A percentile compares a stretch with the other conserved stretches of the same genome.
phyloP scores from a whole-genome alignment of 2,888 invertebrate species.

The Hoplodrina blanda region DNA sequence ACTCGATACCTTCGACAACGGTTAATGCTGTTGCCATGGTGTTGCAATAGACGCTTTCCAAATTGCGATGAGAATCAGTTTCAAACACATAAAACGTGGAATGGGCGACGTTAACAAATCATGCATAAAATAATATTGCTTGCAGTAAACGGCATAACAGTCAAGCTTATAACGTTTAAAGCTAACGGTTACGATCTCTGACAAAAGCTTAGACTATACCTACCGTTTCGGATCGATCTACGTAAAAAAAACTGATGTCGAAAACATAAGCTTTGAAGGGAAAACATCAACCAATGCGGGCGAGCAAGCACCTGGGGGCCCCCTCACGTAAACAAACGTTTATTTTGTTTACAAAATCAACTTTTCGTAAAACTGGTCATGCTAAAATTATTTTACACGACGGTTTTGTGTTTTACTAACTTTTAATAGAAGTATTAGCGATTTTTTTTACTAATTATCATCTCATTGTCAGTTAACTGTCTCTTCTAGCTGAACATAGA shows the following conservation, averaged over 20 bases:
- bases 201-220: neutral
- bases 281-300: conserved; percentile 21
- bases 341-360: conserved; percentile 41
- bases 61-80: conserved; percentile 52
- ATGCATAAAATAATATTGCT: neutral
- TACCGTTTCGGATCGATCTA: neutral
- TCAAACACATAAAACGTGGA: conserved; percentile 11
- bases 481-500: neutral
- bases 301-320: conserved; percentile 49
- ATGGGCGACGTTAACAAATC: neutral
- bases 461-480: neutral
- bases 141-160: neutral
- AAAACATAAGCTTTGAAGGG: conserved; percentile 21
- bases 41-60: conserved; percentile 70
- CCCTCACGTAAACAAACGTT: conserved; percentile 42
- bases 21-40: conserved; percentile 70
- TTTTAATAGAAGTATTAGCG: neutral
- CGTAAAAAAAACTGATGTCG: conserved; percentile 7
- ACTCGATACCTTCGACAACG: conserved; percentile 65
- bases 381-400: conserved; percentile 20
- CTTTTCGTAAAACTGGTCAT: conserved; percentile 39
- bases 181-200: neutral
- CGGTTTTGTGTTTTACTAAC: neutral
- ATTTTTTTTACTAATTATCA: neutral
- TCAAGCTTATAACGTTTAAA: neutral